These are phyloP conservation scores for Eudyptes chrysolophus DNA, from an alignment of 2,113 vertebrate species.

Conservation along the genomic window DNA sequence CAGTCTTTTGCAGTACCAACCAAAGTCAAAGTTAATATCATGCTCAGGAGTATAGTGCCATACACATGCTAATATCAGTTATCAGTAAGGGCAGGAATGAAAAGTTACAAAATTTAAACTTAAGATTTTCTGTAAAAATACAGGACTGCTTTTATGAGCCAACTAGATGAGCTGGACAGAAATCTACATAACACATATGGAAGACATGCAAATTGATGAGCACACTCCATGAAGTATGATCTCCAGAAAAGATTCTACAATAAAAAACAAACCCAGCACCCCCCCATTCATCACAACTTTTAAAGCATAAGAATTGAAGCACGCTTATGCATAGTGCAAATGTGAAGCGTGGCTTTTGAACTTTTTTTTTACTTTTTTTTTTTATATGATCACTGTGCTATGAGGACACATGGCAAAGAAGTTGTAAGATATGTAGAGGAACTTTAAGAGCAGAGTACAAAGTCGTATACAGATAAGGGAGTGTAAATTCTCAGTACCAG, in stretches of 20 bases:
- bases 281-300: background rate
- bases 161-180: background rate
- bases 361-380: background rate
- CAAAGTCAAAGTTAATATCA: background rate
- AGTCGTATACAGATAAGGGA: fast-evolving
- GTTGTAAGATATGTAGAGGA: background rate
- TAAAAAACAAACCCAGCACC: background rate
- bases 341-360: background rate
- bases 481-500: background rate
- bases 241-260: background rate
- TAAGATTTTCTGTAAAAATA: background rate
- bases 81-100: background rate
- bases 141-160: background rate
- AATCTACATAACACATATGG: background rate
- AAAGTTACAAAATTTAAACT: background rate
- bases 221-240: background rate
- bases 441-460: background rate
- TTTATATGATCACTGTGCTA: fast-evolving
- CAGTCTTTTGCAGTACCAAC: background rate
- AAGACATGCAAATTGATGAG: background rate
- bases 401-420: background rate
- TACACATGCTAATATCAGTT: background rate
- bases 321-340: background rate
- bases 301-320: background rate
- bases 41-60: background rate